A percentile compares a stretch with the other conserved stretches of the same genome.
Conservation (phyloP, 2,797 vertebrate species). For the Peromyscus attwateri region DNA sequence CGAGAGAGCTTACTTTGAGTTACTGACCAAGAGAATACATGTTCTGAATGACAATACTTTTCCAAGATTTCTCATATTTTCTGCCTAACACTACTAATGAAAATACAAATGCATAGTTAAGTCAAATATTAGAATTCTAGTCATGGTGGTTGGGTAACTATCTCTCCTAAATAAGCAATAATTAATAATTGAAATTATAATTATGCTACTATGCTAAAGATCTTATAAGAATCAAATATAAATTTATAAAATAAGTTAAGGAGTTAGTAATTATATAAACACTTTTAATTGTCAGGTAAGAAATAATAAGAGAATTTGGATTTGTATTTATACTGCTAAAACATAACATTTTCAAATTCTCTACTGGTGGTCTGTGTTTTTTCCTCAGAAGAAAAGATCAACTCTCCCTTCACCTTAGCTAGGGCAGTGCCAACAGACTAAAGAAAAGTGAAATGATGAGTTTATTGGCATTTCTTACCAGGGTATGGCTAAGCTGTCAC, state of each 20-base stretch:
- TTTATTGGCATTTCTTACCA: not conserved
- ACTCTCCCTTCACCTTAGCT: not conserved
- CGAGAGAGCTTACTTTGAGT: not conserved
- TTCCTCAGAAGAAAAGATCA: not conserved
- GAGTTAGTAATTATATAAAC: not conserved
- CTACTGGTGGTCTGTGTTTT: not conserved
- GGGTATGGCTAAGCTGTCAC: not conserved
- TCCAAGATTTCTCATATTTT: not conserved
- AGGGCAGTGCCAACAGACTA: not conserved
- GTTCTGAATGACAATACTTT: not conserved
- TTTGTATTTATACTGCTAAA: not conserved
- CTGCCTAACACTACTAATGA: not conserved
- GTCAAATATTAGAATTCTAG: not conserved
- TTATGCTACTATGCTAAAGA: not conserved
- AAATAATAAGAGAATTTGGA: not conserved
- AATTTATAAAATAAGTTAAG: slow-evolving; percentile 13
- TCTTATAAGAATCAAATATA: not conserved
- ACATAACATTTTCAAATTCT: slow-evolving; percentile 1
- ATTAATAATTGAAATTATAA: not conserved
- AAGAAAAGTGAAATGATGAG: not conserved
- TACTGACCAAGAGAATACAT: not conserved
- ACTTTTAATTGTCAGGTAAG: not conserved
- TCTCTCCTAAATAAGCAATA: not conserved
- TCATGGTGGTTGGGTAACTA: not conserved
- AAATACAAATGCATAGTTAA: not conserved